Percentiles rank a stretch among this genome's conserved stretches.
Conservation (phyloP, 2,797 vertebrate genomes). For the Geotrypetes seraphini region DNA sequence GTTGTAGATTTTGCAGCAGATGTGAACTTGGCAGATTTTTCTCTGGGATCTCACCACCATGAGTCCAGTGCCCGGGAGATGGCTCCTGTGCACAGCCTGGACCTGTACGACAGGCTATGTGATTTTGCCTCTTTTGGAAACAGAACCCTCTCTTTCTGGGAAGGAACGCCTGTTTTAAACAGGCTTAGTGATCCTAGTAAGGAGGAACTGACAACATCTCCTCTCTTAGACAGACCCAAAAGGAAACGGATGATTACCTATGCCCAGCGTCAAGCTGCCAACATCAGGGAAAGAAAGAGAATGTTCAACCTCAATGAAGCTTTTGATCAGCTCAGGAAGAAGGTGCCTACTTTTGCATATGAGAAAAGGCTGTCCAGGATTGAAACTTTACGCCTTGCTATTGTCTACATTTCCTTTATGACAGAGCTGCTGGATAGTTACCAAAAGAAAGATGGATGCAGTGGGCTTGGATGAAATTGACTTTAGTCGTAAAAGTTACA, state of each 20-base stretch:
- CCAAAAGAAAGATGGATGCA: slow-evolving; percentile 15
- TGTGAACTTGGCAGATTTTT: slow-evolving; percentile 45
- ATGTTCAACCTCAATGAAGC: slow-evolving; percentile 96
- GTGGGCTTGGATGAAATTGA: too few species aligned
- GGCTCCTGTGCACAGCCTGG: slow-evolving; percentile 3
- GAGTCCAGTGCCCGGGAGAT: neutral
- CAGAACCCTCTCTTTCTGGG: slow-evolving; percentile 12
- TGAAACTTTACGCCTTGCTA: slow-evolving; percentile 86
- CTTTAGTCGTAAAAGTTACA: too few species aligned
- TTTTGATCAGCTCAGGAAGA: slow-evolving; percentile 83
- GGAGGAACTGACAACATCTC: slow-evolving; percentile 1
- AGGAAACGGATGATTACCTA: slow-evolving; percentile 80
- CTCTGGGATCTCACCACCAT: slow-evolving; percentile 16
- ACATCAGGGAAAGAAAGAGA: slow-evolving; percentile 81
- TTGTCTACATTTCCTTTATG: slow-evolving; percentile 96
- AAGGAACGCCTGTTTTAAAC: slow-evolving; percentile 12
- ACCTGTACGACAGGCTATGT: slow-evolving; percentile 33
- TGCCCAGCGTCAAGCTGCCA: slow-evolving; percentile 88
- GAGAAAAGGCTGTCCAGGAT: slow-evolving; percentile 92
- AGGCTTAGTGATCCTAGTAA: slow-evolving; percentile 26
- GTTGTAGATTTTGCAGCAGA: slow-evolving; percentile 62
- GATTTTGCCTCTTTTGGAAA: slow-evolving; percentile 25
- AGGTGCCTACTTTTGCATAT: slow-evolving; percentile 92
- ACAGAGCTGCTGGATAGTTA: slow-evolving; percentile 71
- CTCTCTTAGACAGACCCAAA: slow-evolving; percentile 54